A percentile compares a stretch with the other conserved stretches of the same genome.
These are phyloP conservation scores for Larimichthys polyactis DNA, from an alignment of 2,113 vertebrate species.

Conservation along the genomic window DNA sequence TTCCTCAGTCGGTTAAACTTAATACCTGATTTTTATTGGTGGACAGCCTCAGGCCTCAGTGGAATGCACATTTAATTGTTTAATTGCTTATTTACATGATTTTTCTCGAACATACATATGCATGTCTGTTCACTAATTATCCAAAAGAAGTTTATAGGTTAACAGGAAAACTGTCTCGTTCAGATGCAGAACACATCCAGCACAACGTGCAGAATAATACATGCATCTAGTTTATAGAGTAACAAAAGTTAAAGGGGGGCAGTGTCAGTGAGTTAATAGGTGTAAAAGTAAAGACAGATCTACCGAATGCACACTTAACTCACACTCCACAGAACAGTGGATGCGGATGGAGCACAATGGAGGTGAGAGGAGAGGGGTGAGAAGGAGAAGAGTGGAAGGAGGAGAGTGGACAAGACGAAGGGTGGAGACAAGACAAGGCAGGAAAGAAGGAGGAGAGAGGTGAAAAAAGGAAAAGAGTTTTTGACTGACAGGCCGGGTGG, in stretches of 20 bases:
- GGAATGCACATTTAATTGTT: background rate
- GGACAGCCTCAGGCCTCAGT: background rate
- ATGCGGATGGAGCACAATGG: background rate
- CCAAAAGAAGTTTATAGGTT: constrained; percentile 17
- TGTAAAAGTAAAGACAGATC: background rate
- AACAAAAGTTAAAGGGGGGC: background rate
- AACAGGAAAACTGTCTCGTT: background rate
- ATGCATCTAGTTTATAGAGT: background rate
- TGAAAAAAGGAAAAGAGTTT: constrained; percentile 72
- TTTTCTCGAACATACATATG: background rate
- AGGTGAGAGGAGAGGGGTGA: constrained; percentile 4
- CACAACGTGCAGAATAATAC: too few relatives aligned
- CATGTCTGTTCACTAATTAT: constrained; percentile 6
- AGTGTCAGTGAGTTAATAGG: background rate
- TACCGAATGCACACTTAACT: background rate
- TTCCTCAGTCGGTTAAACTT: too few relatives aligned
- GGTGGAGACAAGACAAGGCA: constrained; percentile 51
- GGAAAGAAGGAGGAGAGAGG: constrained; percentile 55
- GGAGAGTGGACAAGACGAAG: constrained; percentile 46
- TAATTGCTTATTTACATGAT: background rate
- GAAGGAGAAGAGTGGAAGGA: constrained; percentile 13
- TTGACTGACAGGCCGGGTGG: constrained; percentile 76
- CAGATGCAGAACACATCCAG: too few relatives aligned
- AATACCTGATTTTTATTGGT: background rate
- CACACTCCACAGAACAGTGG: background rate